phyloP scores from a whole-genome alignment of 2,797 vertebrate species.

The Sandelia bainsii region DNA sequence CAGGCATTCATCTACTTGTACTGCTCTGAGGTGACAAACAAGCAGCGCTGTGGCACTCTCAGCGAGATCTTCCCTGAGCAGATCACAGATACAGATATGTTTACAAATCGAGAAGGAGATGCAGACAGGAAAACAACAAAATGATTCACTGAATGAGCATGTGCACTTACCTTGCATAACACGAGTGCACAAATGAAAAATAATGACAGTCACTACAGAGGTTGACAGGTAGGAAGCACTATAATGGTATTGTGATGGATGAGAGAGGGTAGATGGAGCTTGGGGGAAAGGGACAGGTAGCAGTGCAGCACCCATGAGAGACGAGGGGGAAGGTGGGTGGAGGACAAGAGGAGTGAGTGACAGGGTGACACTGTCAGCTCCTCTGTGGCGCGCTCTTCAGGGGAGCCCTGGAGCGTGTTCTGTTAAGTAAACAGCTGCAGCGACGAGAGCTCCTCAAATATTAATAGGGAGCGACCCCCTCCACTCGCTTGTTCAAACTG shows the following conservation, averaged over 20 bases:
- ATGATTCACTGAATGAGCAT: constrained; percentile 23
- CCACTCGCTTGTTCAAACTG: constrained; percentile 50
- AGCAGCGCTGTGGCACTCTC: constrained; percentile 8
- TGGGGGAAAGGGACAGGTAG: constrained; percentile 52
- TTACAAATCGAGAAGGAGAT: constrained; percentile 50
- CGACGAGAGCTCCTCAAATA: constrained; percentile 80
- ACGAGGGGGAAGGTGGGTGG: constrained; percentile 3
- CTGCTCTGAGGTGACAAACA: constrained; percentile 45
- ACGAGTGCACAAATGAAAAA: constrained; percentile 65
- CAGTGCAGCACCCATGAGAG: constrained; percentile 40
- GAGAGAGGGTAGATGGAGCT: constrained; percentile 32
- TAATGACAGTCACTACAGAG: constrained; percentile 59
- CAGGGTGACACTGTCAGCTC: constrained; percentile 73
- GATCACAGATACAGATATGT: constrained; percentile 49
- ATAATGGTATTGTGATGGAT: constrained; percentile 63
- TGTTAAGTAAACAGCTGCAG: constrained; percentile 84
- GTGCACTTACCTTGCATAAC: constrained; percentile 33
- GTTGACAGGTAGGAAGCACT: constrained; percentile 65
- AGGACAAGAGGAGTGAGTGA: constrained; percentile 66
- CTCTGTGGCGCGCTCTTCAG: constrained; percentile 59
- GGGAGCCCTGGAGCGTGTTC: constrained; percentile 74
- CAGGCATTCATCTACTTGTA: constrained; percentile 43
- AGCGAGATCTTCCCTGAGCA: constrained; percentile 14
- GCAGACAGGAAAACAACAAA: constrained; percentile 18
- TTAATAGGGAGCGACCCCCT: constrained; percentile 75